Percentiles rank a stretch among this genome's conserved stretches.
Conservation (phyloP, 2,113 vertebrate genomes). For the Xerus inauris region DNA sequence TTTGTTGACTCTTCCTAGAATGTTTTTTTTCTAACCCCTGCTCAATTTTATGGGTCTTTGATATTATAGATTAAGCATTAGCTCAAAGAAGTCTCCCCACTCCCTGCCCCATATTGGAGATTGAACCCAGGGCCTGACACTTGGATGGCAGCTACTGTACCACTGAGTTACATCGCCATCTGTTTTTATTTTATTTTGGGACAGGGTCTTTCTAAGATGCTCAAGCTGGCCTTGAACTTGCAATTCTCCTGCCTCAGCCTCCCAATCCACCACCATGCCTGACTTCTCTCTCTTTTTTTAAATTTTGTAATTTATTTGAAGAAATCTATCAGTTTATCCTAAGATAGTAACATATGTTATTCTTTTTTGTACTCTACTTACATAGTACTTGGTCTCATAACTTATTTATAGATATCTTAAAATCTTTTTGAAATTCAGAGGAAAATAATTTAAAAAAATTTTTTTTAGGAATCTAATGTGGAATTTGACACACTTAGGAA, state of each 20-base stretch:
- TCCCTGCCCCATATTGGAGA: neutral
- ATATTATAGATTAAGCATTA: neutral
- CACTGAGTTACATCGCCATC: neutral
- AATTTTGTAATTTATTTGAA: too few relatives aligned
- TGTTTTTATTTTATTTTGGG: neutral
- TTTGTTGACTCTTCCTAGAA: neutral
- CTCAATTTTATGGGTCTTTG: neutral
- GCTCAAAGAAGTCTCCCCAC: neutral
- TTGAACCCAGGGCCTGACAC: neutral
- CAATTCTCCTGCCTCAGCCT: neutral
- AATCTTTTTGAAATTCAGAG: too few relatives aligned
- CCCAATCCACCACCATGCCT: too few relatives aligned
- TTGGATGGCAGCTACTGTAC: neutral
- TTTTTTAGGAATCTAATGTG: too few relatives aligned
- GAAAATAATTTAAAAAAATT: too few relatives aligned
- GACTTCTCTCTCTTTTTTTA: too few relatives aligned
- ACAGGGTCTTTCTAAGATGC: neutral
- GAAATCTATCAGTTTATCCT: too few relatives aligned
- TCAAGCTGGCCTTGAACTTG: neutral
- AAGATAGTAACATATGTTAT: too few relatives aligned
- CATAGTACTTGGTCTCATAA: too few relatives aligned
- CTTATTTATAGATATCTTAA: too few relatives aligned
- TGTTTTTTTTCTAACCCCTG: neutral
- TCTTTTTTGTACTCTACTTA: too few relatives aligned
- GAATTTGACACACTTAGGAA: too few relatives aligned